Conservation (phyloP, 2,888 invertebrate genomes). For the Maniola hyperantus region DNA sequence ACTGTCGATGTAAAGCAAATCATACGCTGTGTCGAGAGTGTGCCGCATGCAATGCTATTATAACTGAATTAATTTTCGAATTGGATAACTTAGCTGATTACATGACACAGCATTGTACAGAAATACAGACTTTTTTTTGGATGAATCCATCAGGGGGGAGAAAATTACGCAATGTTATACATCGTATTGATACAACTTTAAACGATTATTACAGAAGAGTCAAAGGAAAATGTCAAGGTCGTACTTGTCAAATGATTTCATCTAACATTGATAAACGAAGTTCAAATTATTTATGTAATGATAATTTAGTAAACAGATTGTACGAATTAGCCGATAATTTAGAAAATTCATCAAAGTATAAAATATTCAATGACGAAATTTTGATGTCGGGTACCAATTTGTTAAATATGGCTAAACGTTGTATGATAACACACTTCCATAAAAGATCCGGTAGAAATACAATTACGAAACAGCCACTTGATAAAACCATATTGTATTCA, state of each 20-base stretch:
- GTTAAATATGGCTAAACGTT: slow-evolving; percentile 39
- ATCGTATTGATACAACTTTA: slow-evolving; percentile 58
- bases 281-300: slow-evolving; percentile 26
- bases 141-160: slow-evolving; percentile 67
- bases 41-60: slow-evolving; percentile 65
- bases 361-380: slow-evolving; percentile 44
- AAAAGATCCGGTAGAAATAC: slow-evolving; percentile 33
- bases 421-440: slow-evolving; percentile 39
- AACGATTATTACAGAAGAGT: slow-evolving; percentile 65
- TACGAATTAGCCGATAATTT: slow-evolving; percentile 46
- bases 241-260: slow-evolving; percentile 57
- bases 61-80: slow-evolving; percentile 65
- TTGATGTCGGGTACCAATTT: slow-evolving; percentile 44
- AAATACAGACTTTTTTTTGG: slow-evolving; percentile 69
- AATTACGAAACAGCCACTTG: neutral
- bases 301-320: slow-evolving; percentile 32
- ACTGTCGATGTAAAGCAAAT: slow-evolving; percentile 60
- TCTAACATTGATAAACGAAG: slow-evolving; percentile 58
- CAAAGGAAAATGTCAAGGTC: slow-evolving; percentile 63
- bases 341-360: slow-evolving; percentile 42
- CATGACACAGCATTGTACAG: slow-evolving; percentile 68
- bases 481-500: slow-evolving; percentile 50
- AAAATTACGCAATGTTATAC: slow-evolving; percentile 60
- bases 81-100: slow-evolving; percentile 63
- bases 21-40: slow-evolving; percentile 64